Evolutionary conservation across 1,140 invertebrate genomes (phyloP), one percentile per base, ranked within the genome.

Genomic region (Drosophila malerkotliana): DNA sequence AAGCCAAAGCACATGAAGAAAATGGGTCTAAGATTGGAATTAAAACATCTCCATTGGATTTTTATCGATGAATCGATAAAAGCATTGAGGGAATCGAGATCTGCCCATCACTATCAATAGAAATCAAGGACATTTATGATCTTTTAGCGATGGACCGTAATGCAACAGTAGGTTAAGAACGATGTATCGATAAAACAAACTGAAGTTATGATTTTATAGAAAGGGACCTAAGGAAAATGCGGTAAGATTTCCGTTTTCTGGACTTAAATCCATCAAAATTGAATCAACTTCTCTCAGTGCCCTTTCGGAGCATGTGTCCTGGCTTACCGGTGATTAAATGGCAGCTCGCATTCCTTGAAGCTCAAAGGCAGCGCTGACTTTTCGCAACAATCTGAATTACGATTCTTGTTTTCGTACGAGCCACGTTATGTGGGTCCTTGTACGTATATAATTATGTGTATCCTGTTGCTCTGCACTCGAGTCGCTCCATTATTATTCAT

Each of bases 321-420:
- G 82, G 64, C 68, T 85, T 81, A 85, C 74, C 78, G 77, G 77
- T 85, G 77, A 77, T 85, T 87, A 85, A 85, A 81, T 44, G 55
- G 58, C 61, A 74, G 55, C 73, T 72, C 51, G 37, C 51, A 51
- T 51, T 21, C 44, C 68, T 79, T 59, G 44, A 24, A 59, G 55
- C 72, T 63, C 64, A 77, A 56, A 62, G 51, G 47, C 74, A 73
- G 72, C 78, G 80, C 74, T 85, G 77, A 85, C 77, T 85, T 81
- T 85, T 87, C 74, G 68, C 63, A 37, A 18, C 51, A 45, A 37
- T 55, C 64, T 54, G 61, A 66, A 54, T 67, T 66, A 54, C 51
- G 28, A 15, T 6, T 37, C 64, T 54, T 28, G 61, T 68, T 68
- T 61, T 64, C 63, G 64, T 67, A 34, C 64, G 60, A 9, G 59